Evolutionary conservation across 2,113 vertebrate species (phyloP).

Genomic region (Oplegnathus fasciatus): DNA sequence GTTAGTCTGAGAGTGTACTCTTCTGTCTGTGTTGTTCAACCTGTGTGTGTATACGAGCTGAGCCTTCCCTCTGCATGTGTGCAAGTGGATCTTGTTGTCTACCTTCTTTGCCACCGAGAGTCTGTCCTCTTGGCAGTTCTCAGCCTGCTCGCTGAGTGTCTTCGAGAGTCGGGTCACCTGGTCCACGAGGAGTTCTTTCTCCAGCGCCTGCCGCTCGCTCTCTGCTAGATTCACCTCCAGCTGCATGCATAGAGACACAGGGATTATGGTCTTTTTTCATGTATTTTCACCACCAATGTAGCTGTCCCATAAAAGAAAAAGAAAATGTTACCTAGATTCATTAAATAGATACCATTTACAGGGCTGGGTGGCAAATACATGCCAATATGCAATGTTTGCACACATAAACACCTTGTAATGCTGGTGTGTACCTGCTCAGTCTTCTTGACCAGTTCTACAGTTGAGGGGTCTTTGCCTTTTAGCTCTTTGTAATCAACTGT

Average conservation of each 20-base stretch:
- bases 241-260: constrained; percentile 73
- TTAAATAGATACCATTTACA: neutral
- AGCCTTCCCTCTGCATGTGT: constrained; percentile 18
- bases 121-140: constrained; percentile 83
- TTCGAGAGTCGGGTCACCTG: constrained; percentile 86
- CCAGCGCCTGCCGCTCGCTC: constrained; percentile 88
- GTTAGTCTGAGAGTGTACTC: neutral
- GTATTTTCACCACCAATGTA: neutral
- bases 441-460: constrained; percentile 87
- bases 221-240: constrained; percentile 88
- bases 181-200: constrained; percentile 89
- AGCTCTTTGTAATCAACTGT: constrained; percentile 78
- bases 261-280: neutral
- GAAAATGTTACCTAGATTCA: neutral
- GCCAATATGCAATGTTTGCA: neutral
- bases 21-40: neutral
- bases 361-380: neutral
- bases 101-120: constrained; percentile 90
- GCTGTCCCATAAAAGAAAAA: neutral
- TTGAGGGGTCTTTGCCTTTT: constrained; percentile 86
- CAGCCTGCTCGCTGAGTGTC: constrained; percentile 74
- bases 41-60: constrained; percentile 1
- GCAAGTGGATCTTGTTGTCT: constrained; percentile 22
- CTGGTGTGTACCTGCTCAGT: constrained; percentile 85
- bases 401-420: constrained; percentile 25